phyloP scores from a whole-genome alignment of 2,888 invertebrate genomes.

The Morpho achilles region DNA sequence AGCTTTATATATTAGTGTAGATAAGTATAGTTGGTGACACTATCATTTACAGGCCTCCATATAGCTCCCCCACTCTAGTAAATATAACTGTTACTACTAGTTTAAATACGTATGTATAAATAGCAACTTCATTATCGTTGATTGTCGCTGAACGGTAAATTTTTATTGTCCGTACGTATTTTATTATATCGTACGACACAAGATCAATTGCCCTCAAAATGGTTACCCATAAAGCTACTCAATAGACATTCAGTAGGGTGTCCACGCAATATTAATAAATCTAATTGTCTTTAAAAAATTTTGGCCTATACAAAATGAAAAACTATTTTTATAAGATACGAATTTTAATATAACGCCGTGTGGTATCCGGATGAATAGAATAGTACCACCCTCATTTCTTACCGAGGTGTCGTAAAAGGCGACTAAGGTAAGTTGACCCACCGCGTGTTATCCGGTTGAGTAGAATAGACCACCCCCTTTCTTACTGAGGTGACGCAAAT shows the following conservation, averaged over 20 bases:
- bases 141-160: conserved; percentile 1
- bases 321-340: not conserved
- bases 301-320: not conserved
- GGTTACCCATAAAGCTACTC: conserved; percentile 8
- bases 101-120: no score
- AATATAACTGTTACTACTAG: no score
- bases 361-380: no score
- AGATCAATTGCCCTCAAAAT: conserved; percentile 4
- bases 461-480: no score
- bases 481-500: no score
- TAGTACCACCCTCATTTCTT: no score
- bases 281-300: not conserved
- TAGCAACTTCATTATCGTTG: not conserved
- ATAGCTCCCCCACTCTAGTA: no score
- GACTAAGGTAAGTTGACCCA: not conserved
- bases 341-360: not conserved
- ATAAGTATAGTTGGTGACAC: no score
- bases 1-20: no score
- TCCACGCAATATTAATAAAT: not conserved
- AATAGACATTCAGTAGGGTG: conserved; percentile 9
- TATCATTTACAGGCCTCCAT: no score
- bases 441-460: not conserved
- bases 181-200: conserved; percentile 8
- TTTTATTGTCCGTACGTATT: conserved; percentile 4
- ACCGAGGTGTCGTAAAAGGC: no score